These are phyloP conservation scores for Orgyia antiqua DNA, from an alignment of 2,888 invertebrate genomes.

Conservation along the genomic window DNA sequence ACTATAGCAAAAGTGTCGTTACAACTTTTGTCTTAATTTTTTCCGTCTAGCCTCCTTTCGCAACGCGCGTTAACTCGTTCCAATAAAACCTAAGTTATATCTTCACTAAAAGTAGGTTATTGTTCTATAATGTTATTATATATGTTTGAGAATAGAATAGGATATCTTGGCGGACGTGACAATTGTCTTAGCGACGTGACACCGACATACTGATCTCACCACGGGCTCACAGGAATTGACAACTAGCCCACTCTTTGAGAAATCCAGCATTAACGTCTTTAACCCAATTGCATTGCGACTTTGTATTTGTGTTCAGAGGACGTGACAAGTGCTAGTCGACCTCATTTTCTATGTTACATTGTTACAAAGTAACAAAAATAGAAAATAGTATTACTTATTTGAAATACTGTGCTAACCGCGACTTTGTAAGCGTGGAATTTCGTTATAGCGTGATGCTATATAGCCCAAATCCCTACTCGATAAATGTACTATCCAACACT, in stretches of 20 bases:
- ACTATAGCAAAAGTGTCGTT: too few relatives aligned
- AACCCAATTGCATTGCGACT: constrained; percentile 17
- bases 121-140: constrained; percentile 25
- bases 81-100: too few relatives aligned
- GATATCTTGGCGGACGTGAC: constrained; percentile 54
- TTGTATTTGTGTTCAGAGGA: constrained; percentile 6
- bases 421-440: too few relatives aligned
- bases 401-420: too few relatives aligned
- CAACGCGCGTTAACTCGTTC: too few relatives aligned
- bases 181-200: constrained; percentile 53
- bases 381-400: constrained; percentile 5
- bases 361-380: constrained; percentile 3
- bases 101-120: too few relatives aligned
- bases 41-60: too few relatives aligned
- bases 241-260: constrained; percentile 29
- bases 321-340: not conserved
- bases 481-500: too few relatives aligned
- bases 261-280: constrained; percentile 22
- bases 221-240: constrained; percentile 30
- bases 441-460: too few relatives aligned
- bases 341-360: constrained; percentile 12
- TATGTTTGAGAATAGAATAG: constrained; percentile 36
- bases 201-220: constrained; percentile 49
- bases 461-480: too few relatives aligned
- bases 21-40: too few relatives aligned